Conservation (phyloP, 1,140 invertebrate genomes). For the Euglossa dilemma region DNA sequence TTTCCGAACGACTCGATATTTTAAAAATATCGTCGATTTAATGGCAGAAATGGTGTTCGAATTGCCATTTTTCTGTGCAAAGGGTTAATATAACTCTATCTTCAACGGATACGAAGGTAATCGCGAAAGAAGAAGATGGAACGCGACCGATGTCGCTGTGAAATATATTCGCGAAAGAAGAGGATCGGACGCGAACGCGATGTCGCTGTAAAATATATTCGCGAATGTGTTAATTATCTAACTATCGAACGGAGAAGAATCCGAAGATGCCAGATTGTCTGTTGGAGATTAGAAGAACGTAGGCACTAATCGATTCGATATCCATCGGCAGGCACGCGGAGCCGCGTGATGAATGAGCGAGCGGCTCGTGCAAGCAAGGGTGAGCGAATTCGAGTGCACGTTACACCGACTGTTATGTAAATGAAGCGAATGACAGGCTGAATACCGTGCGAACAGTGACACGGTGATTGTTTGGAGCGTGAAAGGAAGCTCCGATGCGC, state of each 20-base stretch:
- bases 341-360: slow-evolving; percentile 24
- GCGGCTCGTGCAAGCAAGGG: slow-evolving; percentile 25
- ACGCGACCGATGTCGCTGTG: not conserved
- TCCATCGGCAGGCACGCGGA: slow-evolving; percentile 12
- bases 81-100: too few relatives aligned
- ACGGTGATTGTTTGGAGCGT: slow-evolving; percentile 15
- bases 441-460: slow-evolving; percentile 31
- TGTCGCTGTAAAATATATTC: not conserved
- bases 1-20: too few relatives aligned
- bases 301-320: slow-evolving; percentile 24
- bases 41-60: too few relatives aligned
- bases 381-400: slow-evolving; percentile 38
- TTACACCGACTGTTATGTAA: slow-evolving; percentile 47
- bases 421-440: slow-evolving; percentile 36
- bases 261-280: not conserved
- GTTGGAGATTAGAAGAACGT: not conserved
- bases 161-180: not conserved
- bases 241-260: not conserved
- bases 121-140: too few relatives aligned
- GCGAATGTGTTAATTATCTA: not conserved
- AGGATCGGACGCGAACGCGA: not conserved
- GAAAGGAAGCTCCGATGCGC: not conserved
- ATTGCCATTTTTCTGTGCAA: too few relatives aligned
- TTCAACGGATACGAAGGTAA: too few relatives aligned
- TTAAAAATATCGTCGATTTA: too few relatives aligned